Evolutionary conservation across 2,797 vertebrate species (phyloP).

Genomic region (Chelon labrosus): DNA sequence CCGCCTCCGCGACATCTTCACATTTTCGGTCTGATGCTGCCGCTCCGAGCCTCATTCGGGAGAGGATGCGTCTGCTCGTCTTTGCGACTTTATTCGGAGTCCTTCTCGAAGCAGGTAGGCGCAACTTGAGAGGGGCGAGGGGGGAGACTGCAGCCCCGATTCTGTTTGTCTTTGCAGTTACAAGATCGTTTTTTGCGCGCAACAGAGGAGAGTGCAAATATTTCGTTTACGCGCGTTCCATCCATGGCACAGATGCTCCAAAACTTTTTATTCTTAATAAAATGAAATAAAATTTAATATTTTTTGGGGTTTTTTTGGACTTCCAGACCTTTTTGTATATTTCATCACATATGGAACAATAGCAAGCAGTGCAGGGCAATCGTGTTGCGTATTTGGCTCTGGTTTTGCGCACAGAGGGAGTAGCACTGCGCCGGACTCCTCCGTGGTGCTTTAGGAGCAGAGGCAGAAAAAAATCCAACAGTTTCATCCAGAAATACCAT

Average conservation of each 20-base stretch:
- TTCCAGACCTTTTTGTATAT: no score
- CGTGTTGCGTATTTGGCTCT: not conserved
- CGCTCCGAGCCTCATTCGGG: slow-evolving; percentile 72
- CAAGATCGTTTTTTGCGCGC: slow-evolving; percentile 9
- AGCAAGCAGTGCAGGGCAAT: no score
- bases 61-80: slow-evolving; percentile 91
- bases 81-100: slow-evolving; percentile 90
- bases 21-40: slow-evolving; percentile 72
- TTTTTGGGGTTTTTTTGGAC: no score
- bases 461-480: no score
- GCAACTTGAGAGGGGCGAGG: not conserved
- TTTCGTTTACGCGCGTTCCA: not conserved
- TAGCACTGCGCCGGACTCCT: not conserved
- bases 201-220: not conserved
- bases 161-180: not conserved
- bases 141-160: not conserved
- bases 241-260: not conserved
- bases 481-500: no score
- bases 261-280: not conserved
- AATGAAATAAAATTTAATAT: no score
- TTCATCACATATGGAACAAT: not conserved
- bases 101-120: slow-evolving; percentile 88
- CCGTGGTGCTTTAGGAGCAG: not conserved
- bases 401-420: slow-evolving; percentile 8
- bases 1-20: slow-evolving; percentile 28